Percentiles rank a stretch among this genome's conserved stretches.
Evolutionary conservation across 2,888 invertebrate species (phyloP).

Genomic region (Noctua fimbriata): DNA sequence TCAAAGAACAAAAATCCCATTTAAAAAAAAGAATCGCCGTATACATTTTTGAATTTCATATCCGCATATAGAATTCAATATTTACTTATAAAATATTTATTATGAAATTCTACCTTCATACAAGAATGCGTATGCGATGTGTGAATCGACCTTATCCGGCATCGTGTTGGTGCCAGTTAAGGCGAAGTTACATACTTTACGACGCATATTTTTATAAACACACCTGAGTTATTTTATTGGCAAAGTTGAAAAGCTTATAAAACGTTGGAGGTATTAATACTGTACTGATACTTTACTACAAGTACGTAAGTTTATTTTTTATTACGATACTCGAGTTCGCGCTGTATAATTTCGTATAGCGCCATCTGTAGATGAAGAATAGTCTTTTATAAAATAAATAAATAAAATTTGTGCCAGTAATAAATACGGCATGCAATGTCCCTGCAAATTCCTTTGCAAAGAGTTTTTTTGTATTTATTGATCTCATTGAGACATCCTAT

Average conservation of each 20-base stretch:
- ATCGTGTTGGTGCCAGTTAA: conserved; percentile 48
- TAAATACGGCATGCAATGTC: background rate
- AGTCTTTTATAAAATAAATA: background rate
- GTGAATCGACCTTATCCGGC: conserved; percentile 39
- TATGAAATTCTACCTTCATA: conserved; percentile 40
- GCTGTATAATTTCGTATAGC: conserved; percentile 44
- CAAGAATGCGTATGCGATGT: conserved; percentile 29
- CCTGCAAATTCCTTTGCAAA: background rate
- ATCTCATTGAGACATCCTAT: background rate
- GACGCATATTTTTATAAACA: conserved; percentile 68
- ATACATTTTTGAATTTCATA: conserved; percentile 3
- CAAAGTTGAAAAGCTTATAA: conserved; percentile 66
- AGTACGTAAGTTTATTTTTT: conserved; percentile 49
- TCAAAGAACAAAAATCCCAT: background rate
- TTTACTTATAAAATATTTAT: conserved; percentile 35
- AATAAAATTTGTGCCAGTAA: background rate
- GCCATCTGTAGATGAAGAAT: conserved; percentile 31
- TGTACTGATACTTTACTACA: conserved; percentile 45
- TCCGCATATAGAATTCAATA: conserved; percentile 24
- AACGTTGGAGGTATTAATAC: conserved; percentile 56
- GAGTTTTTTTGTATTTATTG: background rate
- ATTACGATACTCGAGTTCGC: conserved; percentile 46
- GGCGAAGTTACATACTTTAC: conserved; percentile 59
- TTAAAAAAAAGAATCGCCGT: background rate
- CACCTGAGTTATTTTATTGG: conserved; percentile 69